A percentile compares a stretch with the other conserved stretches of the same genome.
Evolutionary conservation across 2,797 vertebrate species (phyloP).

Genomic region (Manis crassicaudata): DNA sequence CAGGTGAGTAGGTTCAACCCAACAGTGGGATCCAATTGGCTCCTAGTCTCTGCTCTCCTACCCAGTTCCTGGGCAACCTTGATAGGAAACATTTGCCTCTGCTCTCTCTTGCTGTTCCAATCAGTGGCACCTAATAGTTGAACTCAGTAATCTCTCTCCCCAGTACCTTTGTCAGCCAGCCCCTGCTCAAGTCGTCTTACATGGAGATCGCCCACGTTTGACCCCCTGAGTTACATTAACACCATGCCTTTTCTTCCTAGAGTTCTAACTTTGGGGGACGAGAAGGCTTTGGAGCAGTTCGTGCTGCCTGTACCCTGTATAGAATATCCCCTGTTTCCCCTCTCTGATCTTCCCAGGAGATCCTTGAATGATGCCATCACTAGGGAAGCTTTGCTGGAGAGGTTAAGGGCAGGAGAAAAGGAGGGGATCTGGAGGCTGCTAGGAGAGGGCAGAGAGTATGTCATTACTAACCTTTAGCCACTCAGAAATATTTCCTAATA

Average conservation of each 20-base stretch:
- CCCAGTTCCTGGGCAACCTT: background rate
- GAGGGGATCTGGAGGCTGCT: background rate
- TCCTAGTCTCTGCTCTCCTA: background rate
- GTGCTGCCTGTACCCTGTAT: background rate
- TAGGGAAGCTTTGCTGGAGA: slow-evolving; percentile 5
- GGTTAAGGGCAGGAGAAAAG: slow-evolving; percentile 29
- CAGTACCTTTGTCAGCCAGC: background rate
- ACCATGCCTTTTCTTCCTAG: background rate
- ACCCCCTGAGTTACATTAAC: background rate
- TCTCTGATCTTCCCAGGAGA: background rate
- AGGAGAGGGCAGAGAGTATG: slow-evolving; percentile 60
- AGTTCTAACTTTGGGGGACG: background rate
- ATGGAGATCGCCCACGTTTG: background rate
- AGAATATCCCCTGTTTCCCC: background rate
- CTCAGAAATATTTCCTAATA: slow-evolving; percentile 79
- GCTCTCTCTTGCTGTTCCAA: background rate
- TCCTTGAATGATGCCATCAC: background rate
- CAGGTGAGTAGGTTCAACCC: background rate
- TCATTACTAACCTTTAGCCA: slow-evolving; percentile 82
- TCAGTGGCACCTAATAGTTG: background rate
- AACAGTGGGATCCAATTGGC: background rate
- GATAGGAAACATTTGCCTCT: background rate
- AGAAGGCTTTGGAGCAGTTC: background rate
- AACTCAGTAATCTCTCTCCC: background rate
- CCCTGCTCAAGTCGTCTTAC: background rate